Evolutionary conservation across 2,888 invertebrate genomes (phyloP), one percentile per base, ranked within the genome.

Genomic region (Mechanitis mazaeus): DNA sequence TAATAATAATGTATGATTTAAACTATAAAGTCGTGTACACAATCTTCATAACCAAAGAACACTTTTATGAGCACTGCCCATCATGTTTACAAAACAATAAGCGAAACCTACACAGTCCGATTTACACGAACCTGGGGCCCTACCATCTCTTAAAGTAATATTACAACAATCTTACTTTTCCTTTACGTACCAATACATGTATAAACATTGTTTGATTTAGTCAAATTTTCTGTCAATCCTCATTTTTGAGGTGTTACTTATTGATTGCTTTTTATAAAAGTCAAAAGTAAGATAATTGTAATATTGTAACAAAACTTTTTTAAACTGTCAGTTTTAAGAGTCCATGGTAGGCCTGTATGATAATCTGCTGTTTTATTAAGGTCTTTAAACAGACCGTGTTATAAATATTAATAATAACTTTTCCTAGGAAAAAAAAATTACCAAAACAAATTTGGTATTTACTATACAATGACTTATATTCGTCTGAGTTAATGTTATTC

Each of bases 341-440:
- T 20, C 20, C 20, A 20, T 20, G 20, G 20, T 20, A 20, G 20
- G 20, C 20, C n/a, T 45, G 56, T 42, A 45, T 6, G 9, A 11
- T 50, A 9, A 50, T 31, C 6, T 50, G 69, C 70, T 72, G 69
- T 33, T 59, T 72, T 65, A 72, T 70, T 66, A 57, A 33, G 79
- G 83, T 84, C 85, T 82, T 84, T 81, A 85, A 87, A 85, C 85
- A 84, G 85, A 85, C 85, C 72, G 69, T 70, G 68, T 60, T 72
- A 72, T 76, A 76, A 75, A 81, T 77, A 80, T 71, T 70, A 69
- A 69, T 69, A 71, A 58, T 71, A 75, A 81, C 78, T 81, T 84
- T 81, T 81, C 81, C 78, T 80, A 80, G 77, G 79, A 81, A 83
- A 84, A 84, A 81, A 76, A 75, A 75, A 72, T 71, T 72, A 80